Conservation (phyloP, 2,113 vertebrate genomes). For the Pogona vitticeps region DNA sequence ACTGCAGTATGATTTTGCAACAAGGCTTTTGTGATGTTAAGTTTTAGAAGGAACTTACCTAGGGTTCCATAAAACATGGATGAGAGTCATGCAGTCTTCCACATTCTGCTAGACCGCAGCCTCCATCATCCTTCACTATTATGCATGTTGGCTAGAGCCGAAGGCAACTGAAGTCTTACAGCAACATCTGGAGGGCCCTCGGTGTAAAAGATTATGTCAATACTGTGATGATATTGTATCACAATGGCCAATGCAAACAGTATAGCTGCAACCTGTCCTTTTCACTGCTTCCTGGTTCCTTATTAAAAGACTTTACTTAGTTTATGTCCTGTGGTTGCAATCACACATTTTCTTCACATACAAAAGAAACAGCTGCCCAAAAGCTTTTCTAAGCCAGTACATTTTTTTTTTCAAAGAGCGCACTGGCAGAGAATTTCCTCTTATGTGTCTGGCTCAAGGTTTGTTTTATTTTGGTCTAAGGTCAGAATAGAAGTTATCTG, state of each 20-base stretch:
- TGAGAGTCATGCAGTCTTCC: too few species aligned
- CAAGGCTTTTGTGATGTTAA: neutral
- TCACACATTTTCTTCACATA: neutral
- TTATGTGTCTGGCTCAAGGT: neutral
- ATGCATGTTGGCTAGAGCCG: too few species aligned
- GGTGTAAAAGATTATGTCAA: neutral
- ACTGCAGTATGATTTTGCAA: neutral
- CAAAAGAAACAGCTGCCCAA: neutral
- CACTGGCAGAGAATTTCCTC: neutral
- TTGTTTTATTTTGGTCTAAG: constrained; percentile 15
- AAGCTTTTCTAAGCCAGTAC: neutral
- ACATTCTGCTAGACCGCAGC: too few species aligned
- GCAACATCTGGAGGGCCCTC: too few species aligned
- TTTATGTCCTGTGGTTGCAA: neutral
- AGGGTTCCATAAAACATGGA: neutral
- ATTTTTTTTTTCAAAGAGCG: neutral
- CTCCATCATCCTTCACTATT: too few species aligned
- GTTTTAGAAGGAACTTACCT: neutral
- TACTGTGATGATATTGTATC: neutral
- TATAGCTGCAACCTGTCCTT: neutral
- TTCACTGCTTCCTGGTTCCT: neutral
- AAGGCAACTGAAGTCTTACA: too few species aligned
- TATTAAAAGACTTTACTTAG: neutral
- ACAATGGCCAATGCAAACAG: neutral
- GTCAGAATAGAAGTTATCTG: constrained; percentile 31